Evolutionary conservation across 2,888 invertebrate species (phyloP).

Genomic region (Euzophera pinguis): DNA sequence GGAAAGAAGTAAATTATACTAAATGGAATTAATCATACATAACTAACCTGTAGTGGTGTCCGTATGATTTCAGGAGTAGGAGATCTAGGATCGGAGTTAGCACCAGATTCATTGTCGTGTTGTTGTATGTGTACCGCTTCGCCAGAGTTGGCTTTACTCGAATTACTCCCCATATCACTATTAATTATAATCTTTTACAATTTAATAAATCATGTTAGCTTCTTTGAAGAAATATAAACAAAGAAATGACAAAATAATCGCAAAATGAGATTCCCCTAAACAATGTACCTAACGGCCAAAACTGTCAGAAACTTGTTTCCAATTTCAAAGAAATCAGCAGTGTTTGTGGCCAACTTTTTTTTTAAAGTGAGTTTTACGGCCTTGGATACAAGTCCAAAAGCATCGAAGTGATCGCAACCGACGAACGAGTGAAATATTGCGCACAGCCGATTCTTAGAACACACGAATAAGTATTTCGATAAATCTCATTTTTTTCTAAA

Average conservation of each 20-base stretch:
- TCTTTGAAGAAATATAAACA: slow-evolving; percentile 10
- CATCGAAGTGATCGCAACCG: no score
- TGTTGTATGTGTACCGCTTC: slow-evolving; percentile 41
- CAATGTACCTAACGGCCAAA: slow-evolving; percentile 53
- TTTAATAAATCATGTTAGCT: slow-evolving; percentile 14
- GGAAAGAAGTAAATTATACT: neutral
- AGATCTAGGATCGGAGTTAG: slow-evolving; percentile 78
- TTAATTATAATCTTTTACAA: neutral
- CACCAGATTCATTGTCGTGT: slow-evolving; percentile 43
- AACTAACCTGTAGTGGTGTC: slow-evolving; percentile 78
- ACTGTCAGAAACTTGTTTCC: slow-evolving; percentile 49
- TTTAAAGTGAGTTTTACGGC: neutral
- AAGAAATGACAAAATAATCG: slow-evolving; percentile 15
- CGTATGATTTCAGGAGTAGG: slow-evolving; percentile 80
- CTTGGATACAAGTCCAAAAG: neutral
- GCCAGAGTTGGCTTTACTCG: slow-evolving; percentile 57
- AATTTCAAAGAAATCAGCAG: slow-evolving; percentile 40
- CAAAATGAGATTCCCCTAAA: slow-evolving; percentile 42
- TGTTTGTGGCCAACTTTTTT: neutral
- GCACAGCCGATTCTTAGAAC: no score
- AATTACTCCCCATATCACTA: slow-evolving; percentile 62
- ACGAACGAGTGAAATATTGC: no score
- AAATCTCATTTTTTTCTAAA: no score
- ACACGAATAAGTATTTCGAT: no score
- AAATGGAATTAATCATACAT: no score